Evolutionary conservation across 2,113 vertebrate genomes (phyloP), one percentile per base, ranked within the genome.

Genomic region (Felis catus): DNA sequence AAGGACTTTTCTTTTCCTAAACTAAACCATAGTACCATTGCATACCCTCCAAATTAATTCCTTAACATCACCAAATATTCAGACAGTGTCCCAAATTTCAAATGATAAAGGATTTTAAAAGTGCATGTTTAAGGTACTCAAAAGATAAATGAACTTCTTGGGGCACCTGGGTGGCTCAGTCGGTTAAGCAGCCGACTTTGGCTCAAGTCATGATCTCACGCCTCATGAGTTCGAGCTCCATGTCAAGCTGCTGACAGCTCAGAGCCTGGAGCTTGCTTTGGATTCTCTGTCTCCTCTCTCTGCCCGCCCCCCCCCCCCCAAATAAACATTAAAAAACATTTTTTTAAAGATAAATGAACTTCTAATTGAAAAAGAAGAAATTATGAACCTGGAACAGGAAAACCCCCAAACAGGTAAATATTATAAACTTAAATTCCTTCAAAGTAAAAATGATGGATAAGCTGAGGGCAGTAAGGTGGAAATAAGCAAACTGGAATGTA

Each of bases 1-100:
- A 55, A 92, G 7, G 9, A 55, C 48, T 83, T 86, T 45, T 71
- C 33, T 25, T 89, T 68, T 95, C 33, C 73, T 48, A 66, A 91
- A 82, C 13, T 93, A 55, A 96, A 84, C n/a, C 41, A 61, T 2
- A 65, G 12, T 45, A 63, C 45, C 83, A 93, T 2, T 76, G 53
- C 48, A 63, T 29, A 83, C 5, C 39, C 55, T 63, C 68, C 55
- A 36, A 39, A 76, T 45, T 18, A 48, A 83, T 76, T 81, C 10
- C n/a, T 82, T 88, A 85, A 73, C 21, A 89, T 96, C 36, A 74
- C 73, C 74, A 83, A 92, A 87, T 85, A 95, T 19, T 55, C 9
- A 89, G 39, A 39, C 51, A 73, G 31, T 51, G 63, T 51, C 70
- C 88, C n/a, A 83, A 80, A 55, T 58, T 84, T 76, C 31, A 83